Conservation (phyloP, 2,113 vertebrate genomes). For the Cariama cristata region DNA sequence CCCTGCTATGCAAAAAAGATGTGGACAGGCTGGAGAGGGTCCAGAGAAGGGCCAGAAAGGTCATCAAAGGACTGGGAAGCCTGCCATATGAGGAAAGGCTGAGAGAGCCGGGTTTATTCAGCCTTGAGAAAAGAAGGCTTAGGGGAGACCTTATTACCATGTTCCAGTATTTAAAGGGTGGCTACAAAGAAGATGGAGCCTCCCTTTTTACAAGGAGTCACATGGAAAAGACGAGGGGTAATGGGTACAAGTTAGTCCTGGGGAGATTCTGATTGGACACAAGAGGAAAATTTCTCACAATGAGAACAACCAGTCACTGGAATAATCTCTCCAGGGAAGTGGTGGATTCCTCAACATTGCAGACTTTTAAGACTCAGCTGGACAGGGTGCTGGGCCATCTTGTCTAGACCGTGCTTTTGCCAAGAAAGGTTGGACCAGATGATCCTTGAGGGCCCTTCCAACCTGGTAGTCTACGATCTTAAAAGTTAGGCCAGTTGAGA, state of each 20-base stretch:
- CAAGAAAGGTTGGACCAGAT: not conserved
- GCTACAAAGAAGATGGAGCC: too few species aligned
- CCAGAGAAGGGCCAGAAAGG: too few species aligned
- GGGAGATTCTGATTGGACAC: not conserved
- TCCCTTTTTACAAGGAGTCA: too few species aligned
- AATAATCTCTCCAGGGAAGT: not conserved
- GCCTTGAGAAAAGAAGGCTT: too few species aligned
- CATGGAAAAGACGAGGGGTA: not conserved
- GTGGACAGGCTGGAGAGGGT: too few species aligned
- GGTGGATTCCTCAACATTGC: not conserved
- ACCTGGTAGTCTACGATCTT: not conserved
- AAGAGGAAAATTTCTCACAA: not conserved
- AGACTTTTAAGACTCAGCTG: not conserved
- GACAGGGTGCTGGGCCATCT: not conserved
- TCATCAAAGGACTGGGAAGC: too few species aligned
- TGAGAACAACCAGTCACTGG: not conserved
- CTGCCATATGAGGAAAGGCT: too few species aligned
- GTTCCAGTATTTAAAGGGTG: too few species aligned
- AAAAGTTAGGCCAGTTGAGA: not conserved
- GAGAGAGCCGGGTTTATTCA: too few species aligned
- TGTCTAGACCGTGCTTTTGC: not conserved
- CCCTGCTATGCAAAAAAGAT: too few species aligned
- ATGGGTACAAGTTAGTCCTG: not conserved
- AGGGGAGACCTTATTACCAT: too few species aligned
- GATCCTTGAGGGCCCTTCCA: not conserved